These are phyloP conservation scores for Xylota segnis DNA, from an alignment of 2,888 invertebrate genomes.

Conservation along the genomic window DNA sequence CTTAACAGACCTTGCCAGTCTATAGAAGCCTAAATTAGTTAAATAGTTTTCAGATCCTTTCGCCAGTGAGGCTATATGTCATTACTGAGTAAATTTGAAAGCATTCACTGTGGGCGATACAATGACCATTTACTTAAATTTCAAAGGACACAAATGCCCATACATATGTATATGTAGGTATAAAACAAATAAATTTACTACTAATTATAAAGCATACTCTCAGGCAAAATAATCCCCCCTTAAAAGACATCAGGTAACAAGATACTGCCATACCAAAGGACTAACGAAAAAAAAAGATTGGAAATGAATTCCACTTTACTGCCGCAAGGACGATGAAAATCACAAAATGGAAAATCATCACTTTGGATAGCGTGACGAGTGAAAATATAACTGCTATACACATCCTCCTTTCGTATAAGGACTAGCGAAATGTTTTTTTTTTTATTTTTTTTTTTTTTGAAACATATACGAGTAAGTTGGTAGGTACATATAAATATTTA, in stretches of 20 bases:
- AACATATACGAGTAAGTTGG: slow-evolving; percentile 2
- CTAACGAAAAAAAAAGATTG: slow-evolving; percentile 10
- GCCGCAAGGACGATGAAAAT: slow-evolving; percentile 45
- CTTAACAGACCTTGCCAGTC: too few relatives aligned
- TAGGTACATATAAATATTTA: slow-evolving; percentile 20
- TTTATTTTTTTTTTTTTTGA: background rate
- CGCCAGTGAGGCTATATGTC: too few relatives aligned
- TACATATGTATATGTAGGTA: background rate
- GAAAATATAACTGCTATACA: slow-evolving; percentile 41
- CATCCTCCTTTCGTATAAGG: slow-evolving; percentile 13
- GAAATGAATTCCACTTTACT: slow-evolving; percentile 57
- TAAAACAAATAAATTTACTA: background rate
- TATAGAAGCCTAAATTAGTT: too few relatives aligned
- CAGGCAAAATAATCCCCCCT: background rate
- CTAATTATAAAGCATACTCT: slow-evolving; percentile 14
- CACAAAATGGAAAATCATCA: slow-evolving; percentile 72
- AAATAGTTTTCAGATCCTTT: too few relatives aligned
- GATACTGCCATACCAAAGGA: slow-evolving; percentile 23
- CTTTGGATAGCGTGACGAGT: slow-evolving; percentile 62
- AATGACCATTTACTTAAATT: background rate
- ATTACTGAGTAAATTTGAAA: background rate
- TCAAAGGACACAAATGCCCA: background rate
- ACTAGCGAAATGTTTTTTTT: slow-evolving; percentile 22
- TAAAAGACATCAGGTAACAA: background rate
- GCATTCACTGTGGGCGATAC: background rate